Conservation (phyloP, 2,888 invertebrate genomes). For the Rhopalosiphum nymphaeae region DNA sequence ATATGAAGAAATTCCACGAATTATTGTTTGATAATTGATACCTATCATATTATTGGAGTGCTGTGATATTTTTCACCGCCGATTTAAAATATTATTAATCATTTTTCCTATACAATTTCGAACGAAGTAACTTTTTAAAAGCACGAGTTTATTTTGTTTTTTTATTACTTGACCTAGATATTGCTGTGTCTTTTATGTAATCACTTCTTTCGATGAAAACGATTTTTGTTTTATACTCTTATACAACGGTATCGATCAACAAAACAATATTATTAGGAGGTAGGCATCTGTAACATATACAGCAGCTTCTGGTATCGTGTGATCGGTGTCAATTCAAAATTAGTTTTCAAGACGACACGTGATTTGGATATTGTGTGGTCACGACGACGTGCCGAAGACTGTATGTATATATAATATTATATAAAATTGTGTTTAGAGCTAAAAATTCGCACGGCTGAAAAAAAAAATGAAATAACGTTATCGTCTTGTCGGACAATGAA, state of each 20-base stretch:
- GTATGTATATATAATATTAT: not conserved
- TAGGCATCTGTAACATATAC: not conserved
- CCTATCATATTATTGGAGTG: not conserved
- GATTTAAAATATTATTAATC: not conserved
- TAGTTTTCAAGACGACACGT: not conserved
- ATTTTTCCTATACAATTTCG: not conserved
- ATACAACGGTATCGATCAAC: not conserved
- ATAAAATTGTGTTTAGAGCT: not conserved
- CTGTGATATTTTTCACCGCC: not conserved
- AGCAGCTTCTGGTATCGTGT: not conserved
- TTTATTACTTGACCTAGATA: not conserved
- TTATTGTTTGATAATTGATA: not conserved
- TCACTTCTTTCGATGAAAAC: not conserved
- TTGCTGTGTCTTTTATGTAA: not conserved
- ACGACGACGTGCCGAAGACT: slow-evolving; percentile 2
- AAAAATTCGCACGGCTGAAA: slow-evolving; percentile 49
- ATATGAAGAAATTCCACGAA: not conserved
- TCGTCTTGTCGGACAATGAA: not conserved
- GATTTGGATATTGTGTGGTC: not conserved
- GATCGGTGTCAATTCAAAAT: slow-evolving; percentile 20
- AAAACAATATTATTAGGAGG: not conserved
- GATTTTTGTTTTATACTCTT: not conserved
- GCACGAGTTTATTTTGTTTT: not conserved
- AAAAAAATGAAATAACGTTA: not conserved
- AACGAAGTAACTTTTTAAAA: not conserved